Base-by-base conservation (phyloP, 2,113 vertebrate species). In the Carassius auratus region DNA sequence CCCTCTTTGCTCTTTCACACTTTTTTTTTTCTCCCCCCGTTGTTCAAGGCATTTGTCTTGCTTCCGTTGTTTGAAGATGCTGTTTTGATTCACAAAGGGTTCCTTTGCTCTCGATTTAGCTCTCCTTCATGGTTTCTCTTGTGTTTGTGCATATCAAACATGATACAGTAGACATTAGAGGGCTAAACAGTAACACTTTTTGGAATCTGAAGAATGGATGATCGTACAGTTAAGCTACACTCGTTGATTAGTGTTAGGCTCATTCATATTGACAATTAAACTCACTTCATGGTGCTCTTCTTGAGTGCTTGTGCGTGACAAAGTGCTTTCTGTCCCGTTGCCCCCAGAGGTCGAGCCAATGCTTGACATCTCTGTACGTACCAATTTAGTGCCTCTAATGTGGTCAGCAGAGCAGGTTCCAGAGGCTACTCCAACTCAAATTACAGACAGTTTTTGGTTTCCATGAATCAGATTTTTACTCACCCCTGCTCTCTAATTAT, bases 401-500 rank as follows among this genome's bases (percentile, higher is more conserved):
- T 88, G 90, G 87, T 86, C 76, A 36, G 55, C 57, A 55, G 79
- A 59, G 79, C 55, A 57, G 87, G 52, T 76, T 84, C 71, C 42
- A 71, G 80, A 69, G 87, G 71, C 66, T 86, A 83, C 26, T 81
- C 42, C 8, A 88, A 86, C 85, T 84, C 84, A 89, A 88, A 90
- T 90, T 90, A 91, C 88, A 90, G 86, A 81, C 86, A 84, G 81
- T 81, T 75, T 90, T 85, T 45, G 71, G 87, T 85, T 84, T 84
- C 89, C 87, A 83, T 85, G 69, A 87, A 88, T 91, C 89, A 82
- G 79, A 88, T 89, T 88, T 89, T 87, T 78, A 87, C 86, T 82
- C 82, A 85, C 74, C 88, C 85, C 77, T 83, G 62, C 84, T 86
- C 84, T 87, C 85, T 89, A 90, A 91, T 89, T 90, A 90, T 87